Base-by-base conservation (phyloP, 2,113 vertebrate species). In the Poicephalus meyeri region DNA sequence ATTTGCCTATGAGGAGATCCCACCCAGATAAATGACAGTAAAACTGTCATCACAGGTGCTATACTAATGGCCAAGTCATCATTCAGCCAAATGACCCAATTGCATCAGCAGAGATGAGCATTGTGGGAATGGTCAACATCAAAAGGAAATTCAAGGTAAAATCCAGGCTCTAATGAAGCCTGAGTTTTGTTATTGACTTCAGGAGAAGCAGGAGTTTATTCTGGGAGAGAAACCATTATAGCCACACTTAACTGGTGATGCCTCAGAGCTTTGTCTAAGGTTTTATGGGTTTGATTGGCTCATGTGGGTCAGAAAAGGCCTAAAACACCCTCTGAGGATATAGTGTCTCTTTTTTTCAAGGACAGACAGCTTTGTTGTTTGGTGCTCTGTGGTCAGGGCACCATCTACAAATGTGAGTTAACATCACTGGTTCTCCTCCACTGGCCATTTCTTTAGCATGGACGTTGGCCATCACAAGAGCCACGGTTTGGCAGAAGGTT, bases 21-120 rank as follows among this genome's bases (percentile, higher is more conserved):
- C 90, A 86, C 93, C 88, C 93, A 84, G 79, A 80, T 21, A 80
- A 89, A 95, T 96, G 93, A 85, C 25, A 41, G 56, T 42, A 61
- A 91, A 72, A 61, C 39, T 81, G 65, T 91, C 33, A 5, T 96
- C 88, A 96, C 39, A 68, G 21, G 26, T 80, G 82, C 68, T 88
- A 42, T 84, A 93, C 46, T 88, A 90, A 78, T 88, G 68, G 19
- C 46, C 47, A 77, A 88, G 39, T 90, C 88, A 90, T 26, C 49
- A 7, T 11, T 47, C 0, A 7, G 86, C 69, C 88, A 92, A 92
- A 93, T 78, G 85, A 94, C 90, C 72, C 80, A 92, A 41, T 53
- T 97, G 82, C 95, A 80, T 88, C 82, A 95, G 33, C 5, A 3
- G 52, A 90, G 26, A 29, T 64, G 64, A 74, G 90, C 72, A 25